phyloP scores from a whole-genome alignment of 2,113 vertebrate genomes.

The Oxyura jamaicensis region DNA sequence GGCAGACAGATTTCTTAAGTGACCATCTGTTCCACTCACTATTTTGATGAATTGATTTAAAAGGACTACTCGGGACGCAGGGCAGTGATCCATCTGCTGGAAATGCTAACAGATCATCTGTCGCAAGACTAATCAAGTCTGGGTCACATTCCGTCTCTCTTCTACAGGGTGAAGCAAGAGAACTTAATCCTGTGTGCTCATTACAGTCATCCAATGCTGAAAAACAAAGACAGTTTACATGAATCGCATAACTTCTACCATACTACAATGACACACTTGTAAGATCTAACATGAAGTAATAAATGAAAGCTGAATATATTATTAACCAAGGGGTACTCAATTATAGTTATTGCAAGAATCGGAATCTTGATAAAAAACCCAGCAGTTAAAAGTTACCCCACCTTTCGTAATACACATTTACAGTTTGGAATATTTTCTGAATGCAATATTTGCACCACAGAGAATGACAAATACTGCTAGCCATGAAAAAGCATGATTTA shows the following conservation, averaged over 20 bases:
- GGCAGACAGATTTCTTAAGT: not conserved
- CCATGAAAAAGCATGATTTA: not conserved
- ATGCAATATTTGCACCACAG: not conserved
- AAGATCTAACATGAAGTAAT: not conserved
- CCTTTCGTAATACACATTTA: not conserved
- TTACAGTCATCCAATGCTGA: constrained; percentile 25
- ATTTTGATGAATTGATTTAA: not conserved
- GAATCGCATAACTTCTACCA: not conserved
- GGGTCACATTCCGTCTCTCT: constrained; percentile 49
- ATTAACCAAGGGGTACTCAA: not conserved
- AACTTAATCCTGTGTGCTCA: not conserved
- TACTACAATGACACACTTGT: not conserved
- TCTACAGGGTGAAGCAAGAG: not conserved
- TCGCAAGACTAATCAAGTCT: constrained; percentile 85
- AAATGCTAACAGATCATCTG: constrained; percentile 85
- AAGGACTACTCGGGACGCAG: constrained; percentile 56
- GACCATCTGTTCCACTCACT: constrained; percentile 10
- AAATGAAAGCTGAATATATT: not conserved
- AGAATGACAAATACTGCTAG: not conserved
- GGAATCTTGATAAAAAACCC: not conserved
- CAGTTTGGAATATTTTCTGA: not conserved
- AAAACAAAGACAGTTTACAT: not conserved
- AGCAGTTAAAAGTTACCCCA: not conserved
- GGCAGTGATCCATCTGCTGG: constrained; percentile 85
- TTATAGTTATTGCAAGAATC: not conserved